phyloP scores from a whole-genome alignment of 1,140 invertebrate species.

The Drosophila burlai region DNA sequence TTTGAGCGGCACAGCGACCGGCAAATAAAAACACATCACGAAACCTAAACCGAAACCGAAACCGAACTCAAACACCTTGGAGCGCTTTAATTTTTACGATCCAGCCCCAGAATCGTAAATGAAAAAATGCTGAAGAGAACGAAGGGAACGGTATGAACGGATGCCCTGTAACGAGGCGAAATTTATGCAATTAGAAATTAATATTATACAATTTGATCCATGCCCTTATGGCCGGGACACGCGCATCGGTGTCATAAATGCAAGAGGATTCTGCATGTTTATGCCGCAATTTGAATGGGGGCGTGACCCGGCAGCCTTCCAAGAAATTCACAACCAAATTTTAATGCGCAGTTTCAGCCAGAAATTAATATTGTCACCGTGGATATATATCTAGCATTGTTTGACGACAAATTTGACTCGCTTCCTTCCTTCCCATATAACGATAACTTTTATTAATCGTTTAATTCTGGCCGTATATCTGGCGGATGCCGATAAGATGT shows the following conservation, averaged over 20 bases:
- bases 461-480: slow-evolving; percentile 59
- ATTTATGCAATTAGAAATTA: slow-evolving; percentile 85
- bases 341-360: slow-evolving; percentile 45
- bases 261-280: slow-evolving; percentile 73
- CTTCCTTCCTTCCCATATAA: slow-evolving; percentile 14
- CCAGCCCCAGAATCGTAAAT: slow-evolving; percentile 51
- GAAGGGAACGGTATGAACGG: background rate
- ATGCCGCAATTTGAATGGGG: slow-evolving; percentile 71
- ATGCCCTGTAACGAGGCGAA: slow-evolving; percentile 54
- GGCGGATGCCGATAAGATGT: slow-evolving; percentile 59
- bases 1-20: slow-evolving; percentile 74
- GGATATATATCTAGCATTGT: slow-evolving; percentile 23
- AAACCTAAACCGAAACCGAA: slow-evolving; percentile 9
- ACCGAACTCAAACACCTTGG: slow-evolving; percentile 64
- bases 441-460: slow-evolving; percentile 80
- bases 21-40: slow-evolving; percentile 74
- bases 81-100: slow-evolving; percentile 81
- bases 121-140: slow-evolving; percentile 25
- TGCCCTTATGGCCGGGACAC: slow-evolving; percentile 55
- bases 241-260: slow-evolving; percentile 64
- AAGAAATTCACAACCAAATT: slow-evolving; percentile 16
- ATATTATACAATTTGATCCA: slow-evolving; percentile 82
- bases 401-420: slow-evolving; percentile 63
- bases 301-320: slow-evolving; percentile 44
- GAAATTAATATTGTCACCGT: slow-evolving; percentile 53